Conservation (phyloP, 1,140 invertebrate genomes). For the Saccostrea cuccullata region DNA sequence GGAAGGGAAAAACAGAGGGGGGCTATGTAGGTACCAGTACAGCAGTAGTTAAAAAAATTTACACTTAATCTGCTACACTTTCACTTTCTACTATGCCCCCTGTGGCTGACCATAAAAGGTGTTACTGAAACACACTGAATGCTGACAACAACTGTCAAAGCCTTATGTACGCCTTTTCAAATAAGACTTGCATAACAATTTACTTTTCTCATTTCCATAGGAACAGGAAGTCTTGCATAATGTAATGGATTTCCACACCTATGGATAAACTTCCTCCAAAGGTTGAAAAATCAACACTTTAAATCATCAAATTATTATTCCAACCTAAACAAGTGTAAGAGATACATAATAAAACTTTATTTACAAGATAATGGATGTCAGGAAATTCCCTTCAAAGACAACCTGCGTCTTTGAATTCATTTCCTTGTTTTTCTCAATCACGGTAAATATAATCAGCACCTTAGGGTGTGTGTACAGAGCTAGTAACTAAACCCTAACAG, state of each 20-base stretch:
- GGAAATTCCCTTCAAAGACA: conserved; percentile 18
- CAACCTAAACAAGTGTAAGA: not conserved
- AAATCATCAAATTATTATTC: not conserved
- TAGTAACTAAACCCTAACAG: not conserved
- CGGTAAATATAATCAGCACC: not conserved
- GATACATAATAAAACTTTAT: not conserved
- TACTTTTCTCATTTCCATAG: not conserved
- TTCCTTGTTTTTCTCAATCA: conserved; percentile 14
- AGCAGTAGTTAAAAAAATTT: not conserved
- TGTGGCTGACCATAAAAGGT: not conserved
- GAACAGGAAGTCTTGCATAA: conserved; percentile 19
- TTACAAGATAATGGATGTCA: conserved; percentile 14
- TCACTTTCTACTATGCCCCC: not conserved
- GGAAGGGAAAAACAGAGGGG: too few species aligned
- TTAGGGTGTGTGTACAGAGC: conserved; percentile 3
- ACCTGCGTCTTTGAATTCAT: not conserved
- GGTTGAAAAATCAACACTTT: not conserved
- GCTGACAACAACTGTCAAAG: not conserved
- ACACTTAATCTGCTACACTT: not conserved
- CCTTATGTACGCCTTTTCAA: not conserved
- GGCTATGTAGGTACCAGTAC: not conserved
- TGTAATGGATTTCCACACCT: not conserved
- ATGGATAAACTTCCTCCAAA: not conserved
- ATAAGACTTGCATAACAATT: conserved; percentile 16
- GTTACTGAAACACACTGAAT: not conserved